Base-by-base conservation (phyloP, 2,797 vertebrate genomes). In the Carcharodon carcharias region DNA sequence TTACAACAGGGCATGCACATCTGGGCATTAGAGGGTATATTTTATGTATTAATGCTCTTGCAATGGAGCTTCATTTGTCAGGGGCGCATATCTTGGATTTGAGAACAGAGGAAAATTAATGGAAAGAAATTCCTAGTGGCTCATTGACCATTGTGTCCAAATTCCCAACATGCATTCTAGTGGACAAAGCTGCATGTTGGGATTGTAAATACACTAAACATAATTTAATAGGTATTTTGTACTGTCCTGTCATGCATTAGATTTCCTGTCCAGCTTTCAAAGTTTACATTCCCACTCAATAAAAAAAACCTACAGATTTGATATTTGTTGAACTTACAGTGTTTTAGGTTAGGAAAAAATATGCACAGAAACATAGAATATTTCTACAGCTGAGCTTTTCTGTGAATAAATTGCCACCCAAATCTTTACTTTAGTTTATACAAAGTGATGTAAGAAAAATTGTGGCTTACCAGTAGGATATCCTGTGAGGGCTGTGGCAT, bases 401-500 rank as follows among this genome's bases (percentile, higher is more conserved):
- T 94, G 31, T 92, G 28, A 94, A 63, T 45, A 67, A 94, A 4
- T 26, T 94, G 35, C 6, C 28, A n/a, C 14, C 35, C 0, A 40
- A 94, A 63, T 94, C 63, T 23, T 67, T 26, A 65, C 65, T 8
- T 8, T 21, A 12, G 58, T n/a, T 45, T 94, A 67, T 63, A 28
- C 54, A 58, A 94, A 67, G 23, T 67, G 6, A 94, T 92, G 8
- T 92, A n/a, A 92, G 8, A 94, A 18, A 45, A 94, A 67, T 65
- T 63, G 63, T 67, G 96, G n/a, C 96, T 97, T 97, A 97, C 97
- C 96, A 97, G 97, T 85, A 89, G 96, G 96, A 96, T 95, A 65
- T 97, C 96, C 96, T 96, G 96, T 80, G 96, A 97, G 96, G 96
- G 96, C 97, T 96, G 97, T 97, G 96, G 97, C 88, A 96, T 97